Evolutionary conservation across 1,140 invertebrate genomes (phyloP), one percentile per base, ranked within the genome.

Genomic region (Cherax destructor): DNA sequence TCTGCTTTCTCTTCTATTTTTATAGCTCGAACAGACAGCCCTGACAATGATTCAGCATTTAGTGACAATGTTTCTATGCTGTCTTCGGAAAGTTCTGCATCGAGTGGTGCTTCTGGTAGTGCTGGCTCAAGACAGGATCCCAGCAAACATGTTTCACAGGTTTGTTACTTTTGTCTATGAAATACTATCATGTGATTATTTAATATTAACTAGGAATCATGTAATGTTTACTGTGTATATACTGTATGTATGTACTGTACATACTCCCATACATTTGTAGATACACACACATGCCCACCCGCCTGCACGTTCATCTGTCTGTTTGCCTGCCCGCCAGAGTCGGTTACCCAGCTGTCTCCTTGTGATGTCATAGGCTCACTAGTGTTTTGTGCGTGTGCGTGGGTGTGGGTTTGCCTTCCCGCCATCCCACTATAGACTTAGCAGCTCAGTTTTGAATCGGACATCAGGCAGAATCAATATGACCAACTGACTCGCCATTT

Each of bases 31-130:
- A 98, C 98, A 4, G 97, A 98, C 93, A 98, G 97, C 92, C 98
- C 98, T 0, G 98, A 99, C 95, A 99, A 99, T 95, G 99, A 99
- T 95, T 99, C 98, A 41, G 99, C 98, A 6, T 99, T 99, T 95
- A 99, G 98, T 92, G 99, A 99, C 95, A 99, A 98, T 91, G 97
- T 99, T 47, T 98, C 98, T 7, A 96, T 98, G 95, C 94, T 98
- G 79, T 98, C 97, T 50, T 98, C 97, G 93, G 98, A 98, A 94
- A 98, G 97, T 93, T 98, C 97, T 59, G 97, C 97, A 30, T 98
- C 97, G 52, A 97, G 97, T 93, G 97, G 97, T 79, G 96, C 96
- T 69, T 97, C 96, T 79, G 95, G 96, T 88, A 95, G 95, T 86
- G 96, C 96, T 93, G 95, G 96, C 81, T 89, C 86, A 3, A 69